A percentile compares a stretch with the other conserved stretches of the same genome.
These are phyloP conservation scores for Hedychridium roseum DNA, from an alignment of 2,888 invertebrate species.

Conservation along the genomic window DNA sequence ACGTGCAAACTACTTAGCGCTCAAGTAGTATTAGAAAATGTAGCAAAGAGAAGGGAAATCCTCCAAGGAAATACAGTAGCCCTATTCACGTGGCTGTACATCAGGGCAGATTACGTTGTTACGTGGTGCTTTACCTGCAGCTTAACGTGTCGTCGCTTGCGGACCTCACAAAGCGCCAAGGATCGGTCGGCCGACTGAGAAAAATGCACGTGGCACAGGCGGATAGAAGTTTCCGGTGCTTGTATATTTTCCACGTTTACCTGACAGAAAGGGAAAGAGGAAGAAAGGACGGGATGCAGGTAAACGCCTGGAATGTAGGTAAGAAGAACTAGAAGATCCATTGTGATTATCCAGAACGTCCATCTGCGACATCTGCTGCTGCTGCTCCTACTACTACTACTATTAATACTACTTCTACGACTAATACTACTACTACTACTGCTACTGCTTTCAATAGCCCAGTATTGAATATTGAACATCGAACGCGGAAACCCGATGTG, in stretches of 20 bases:
- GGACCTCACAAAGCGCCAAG: constrained; percentile 12
- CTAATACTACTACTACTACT: too few relatives aligned
- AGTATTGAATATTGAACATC: too few relatives aligned
- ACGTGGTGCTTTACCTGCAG: constrained; percentile 18
- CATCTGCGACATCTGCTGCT: constrained; percentile 36
- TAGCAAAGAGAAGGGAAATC: too few relatives aligned
- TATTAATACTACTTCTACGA: too few relatives aligned
- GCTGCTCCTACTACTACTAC: too few relatives aligned
- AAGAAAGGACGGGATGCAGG: constrained; percentile 14
- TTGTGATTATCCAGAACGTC: constrained; percentile 28
- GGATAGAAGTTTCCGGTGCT: constrained; percentile 13
- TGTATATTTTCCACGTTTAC: constrained; percentile 13
- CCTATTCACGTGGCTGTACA: too few relatives aligned
- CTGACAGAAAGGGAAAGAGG: constrained; percentile 16
- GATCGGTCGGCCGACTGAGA: constrained; percentile 6
- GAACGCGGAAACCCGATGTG: too few relatives aligned
- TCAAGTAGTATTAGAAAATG: too few relatives aligned
- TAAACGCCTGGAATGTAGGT: constrained; percentile 12
- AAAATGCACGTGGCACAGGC: too few relatives aligned
- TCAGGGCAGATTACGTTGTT: constrained; percentile 23
- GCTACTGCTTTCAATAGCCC: too few relatives aligned
- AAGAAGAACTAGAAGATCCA: constrained; percentile 14
- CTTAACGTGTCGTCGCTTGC: constrained; percentile 19
- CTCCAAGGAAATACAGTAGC: too few relatives aligned
- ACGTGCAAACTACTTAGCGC: too few relatives aligned